A percentile compares a stretch with the other conserved stretches of the same genome.
These are phyloP conservation scores for Apistogramma diplotaenia DNA, from an alignment of 2,113 vertebrate species.

Conservation along the genomic window DNA sequence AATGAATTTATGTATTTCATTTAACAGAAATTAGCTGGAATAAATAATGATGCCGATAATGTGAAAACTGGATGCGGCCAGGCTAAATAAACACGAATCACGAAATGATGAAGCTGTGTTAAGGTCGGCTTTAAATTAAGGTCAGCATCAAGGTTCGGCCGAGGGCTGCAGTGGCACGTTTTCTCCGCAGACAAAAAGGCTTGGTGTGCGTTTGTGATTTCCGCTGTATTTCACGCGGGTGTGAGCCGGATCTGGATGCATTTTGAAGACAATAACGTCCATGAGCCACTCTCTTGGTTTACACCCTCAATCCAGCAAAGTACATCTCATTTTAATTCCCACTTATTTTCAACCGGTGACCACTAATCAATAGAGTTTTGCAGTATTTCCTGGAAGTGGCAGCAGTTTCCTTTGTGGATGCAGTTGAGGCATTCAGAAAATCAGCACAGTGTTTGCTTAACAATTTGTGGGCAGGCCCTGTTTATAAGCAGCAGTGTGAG, in stretches of 20 bases:
- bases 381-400: constrained; percentile 22
- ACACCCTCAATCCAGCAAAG: neutral
- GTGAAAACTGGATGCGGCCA: neutral
- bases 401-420: constrained; percentile 38
- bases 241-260: neutral
- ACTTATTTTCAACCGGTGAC: constrained; percentile 10
- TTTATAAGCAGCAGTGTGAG: constrained; percentile 39
- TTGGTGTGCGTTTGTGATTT: neutral
- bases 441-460: constrained; percentile 43
- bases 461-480: constrained; percentile 44
- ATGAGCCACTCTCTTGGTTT: neutral
- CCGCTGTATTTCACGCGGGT: neutral
- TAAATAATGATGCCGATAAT: neutral
- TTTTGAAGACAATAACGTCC: neutral
- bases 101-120: neutral
- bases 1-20: neutral
- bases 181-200: neutral
- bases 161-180: neutral
- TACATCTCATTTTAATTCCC: constrained; percentile 24
- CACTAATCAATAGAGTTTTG: constrained; percentile 40
- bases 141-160: neutral
- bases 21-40: neutral
- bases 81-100: neutral
- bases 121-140: neutral
- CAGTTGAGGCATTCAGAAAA: constrained; percentile 34